A percentile compares a stretch with the other conserved stretches of the same genome.
These are phyloP conservation scores for Anguilla pacifica DNA, from an alignment of 2,797 vertebrate genomes.

Conservation along the genomic window DNA sequence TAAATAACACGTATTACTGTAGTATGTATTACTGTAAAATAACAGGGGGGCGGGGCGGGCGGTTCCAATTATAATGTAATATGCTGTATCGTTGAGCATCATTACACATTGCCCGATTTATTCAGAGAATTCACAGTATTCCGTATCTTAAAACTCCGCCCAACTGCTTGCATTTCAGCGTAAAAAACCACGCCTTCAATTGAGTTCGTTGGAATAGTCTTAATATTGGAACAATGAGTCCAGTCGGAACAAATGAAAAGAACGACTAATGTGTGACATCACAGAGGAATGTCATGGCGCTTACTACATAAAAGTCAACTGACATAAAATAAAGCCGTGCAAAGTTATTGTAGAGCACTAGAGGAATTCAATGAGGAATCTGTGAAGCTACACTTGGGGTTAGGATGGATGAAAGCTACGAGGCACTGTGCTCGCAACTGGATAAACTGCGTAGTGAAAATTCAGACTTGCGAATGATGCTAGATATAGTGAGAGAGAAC, in stretches of 20 bases:
- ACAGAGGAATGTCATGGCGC: not conserved
- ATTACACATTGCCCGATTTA: too few species aligned
- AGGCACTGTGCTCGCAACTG: constrained; percentile 35
- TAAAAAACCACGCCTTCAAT: not conserved
- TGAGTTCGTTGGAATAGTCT: not conserved
- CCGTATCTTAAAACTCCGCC: not conserved
- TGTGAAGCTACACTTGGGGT: not conserved
- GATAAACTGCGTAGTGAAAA: constrained; percentile 52
- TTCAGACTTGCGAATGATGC: constrained; percentile 44
- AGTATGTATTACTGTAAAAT: too few species aligned
- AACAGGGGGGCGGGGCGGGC: too few species aligned
- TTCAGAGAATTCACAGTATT: too few species aligned
- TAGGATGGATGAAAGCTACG: not conserved
- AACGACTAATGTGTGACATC: not conserved
- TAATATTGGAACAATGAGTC: not conserved
- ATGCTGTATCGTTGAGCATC: too few species aligned
- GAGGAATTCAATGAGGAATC: too few species aligned
- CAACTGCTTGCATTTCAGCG: not conserved
- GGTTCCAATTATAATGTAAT: too few species aligned
- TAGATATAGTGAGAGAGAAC: constrained; percentile 53
- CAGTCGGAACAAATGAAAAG: not conserved
- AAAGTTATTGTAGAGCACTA: not conserved
- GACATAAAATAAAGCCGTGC: not conserved
- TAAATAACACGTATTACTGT: too few species aligned
- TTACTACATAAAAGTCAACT: not conserved